Conservation (phyloP, 2,888 invertebrate genomes). For the Nephrotoma appendiculata region DNA sequence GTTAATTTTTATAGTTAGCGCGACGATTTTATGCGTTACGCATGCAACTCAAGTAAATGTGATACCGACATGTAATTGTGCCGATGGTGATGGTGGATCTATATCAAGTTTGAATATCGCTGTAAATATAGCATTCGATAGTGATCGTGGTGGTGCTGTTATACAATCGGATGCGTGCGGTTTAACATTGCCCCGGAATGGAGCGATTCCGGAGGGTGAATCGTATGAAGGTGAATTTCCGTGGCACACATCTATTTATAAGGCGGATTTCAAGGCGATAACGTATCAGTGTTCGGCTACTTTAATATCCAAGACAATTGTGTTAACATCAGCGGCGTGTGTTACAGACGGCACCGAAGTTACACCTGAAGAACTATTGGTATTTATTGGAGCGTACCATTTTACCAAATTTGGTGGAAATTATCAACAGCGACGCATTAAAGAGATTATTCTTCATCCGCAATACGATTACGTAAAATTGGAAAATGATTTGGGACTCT, state of each 20-base stretch:
- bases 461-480: conserved; percentile 6
- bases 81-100: neutral
- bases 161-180: neutral
- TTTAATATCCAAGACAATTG: conserved; percentile 22
- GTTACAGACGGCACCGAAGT: conserved; percentile 18
- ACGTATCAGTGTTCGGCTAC: conserved; percentile 27
- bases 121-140: neutral
- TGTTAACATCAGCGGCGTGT: conserved; percentile 27
- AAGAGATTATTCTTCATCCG: conserved; percentile 7
- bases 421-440: conserved; percentile 21
- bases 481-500: conserved; percentile 24
- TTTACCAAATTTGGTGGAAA: conserved; percentile 23
- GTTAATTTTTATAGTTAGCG: neutral
- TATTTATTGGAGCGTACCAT: conserved; percentile 29
- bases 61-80: neutral
- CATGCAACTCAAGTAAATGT: neutral
- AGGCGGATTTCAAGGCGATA: conserved; percentile 11
- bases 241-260: conserved; percentile 28
- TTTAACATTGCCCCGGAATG: neutral
- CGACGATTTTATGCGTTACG: neutral
- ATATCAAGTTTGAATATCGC: neutral
- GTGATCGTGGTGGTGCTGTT: neutral
- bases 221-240: conserved; percentile 32
- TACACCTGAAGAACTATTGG: conserved; percentile 21
- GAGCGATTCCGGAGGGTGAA: neutral